phyloP scores from a whole-genome alignment of 2,113 vertebrate genomes.

The Garra rufa region DNA sequence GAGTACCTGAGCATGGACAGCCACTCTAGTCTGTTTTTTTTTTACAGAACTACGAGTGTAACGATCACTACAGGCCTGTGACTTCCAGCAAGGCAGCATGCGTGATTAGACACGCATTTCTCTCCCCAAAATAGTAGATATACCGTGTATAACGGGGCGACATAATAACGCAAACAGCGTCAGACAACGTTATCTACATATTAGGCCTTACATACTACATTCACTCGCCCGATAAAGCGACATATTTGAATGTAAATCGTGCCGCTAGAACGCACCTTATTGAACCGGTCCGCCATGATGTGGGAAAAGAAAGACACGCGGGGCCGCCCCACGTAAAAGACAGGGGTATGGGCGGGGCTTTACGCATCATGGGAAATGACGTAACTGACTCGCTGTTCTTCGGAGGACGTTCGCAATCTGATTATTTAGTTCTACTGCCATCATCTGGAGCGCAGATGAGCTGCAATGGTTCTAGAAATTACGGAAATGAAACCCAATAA shows the following conservation, averaged over 20 bases:
- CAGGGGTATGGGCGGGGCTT: constrained; percentile 77
- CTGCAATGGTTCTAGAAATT: neutral
- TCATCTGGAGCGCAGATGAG: neutral
- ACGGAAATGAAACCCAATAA: neutral
- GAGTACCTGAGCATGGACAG: neutral
- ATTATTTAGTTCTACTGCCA: constrained; percentile 8
- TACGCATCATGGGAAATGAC: constrained; percentile 64
- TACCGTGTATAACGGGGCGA: neutral
- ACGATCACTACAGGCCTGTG: neutral
- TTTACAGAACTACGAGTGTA: neutral
- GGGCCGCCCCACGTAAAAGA: constrained; percentile 85
- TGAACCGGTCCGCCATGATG: constrained; percentile 86
- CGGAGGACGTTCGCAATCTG: neutral
- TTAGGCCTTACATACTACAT: neutral
- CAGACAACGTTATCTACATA: neutral
- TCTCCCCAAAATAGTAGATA: neutral
- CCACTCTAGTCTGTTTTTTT: neutral
- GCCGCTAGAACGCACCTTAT: constrained; percentile 73
- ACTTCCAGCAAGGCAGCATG: neutral
- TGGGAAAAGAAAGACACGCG: constrained; percentile 83
- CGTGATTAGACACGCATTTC: neutral
- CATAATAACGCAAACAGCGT: neutral
- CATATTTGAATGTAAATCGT: constrained; percentile 7
- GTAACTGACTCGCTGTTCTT: neutral
- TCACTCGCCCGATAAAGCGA: constrained; percentile 28